A percentile compares a stretch with the other conserved stretches of the same genome.
phyloP scores from a whole-genome alignment of 92 coral and sea anemone species.

The Muricea muricata region DNA sequence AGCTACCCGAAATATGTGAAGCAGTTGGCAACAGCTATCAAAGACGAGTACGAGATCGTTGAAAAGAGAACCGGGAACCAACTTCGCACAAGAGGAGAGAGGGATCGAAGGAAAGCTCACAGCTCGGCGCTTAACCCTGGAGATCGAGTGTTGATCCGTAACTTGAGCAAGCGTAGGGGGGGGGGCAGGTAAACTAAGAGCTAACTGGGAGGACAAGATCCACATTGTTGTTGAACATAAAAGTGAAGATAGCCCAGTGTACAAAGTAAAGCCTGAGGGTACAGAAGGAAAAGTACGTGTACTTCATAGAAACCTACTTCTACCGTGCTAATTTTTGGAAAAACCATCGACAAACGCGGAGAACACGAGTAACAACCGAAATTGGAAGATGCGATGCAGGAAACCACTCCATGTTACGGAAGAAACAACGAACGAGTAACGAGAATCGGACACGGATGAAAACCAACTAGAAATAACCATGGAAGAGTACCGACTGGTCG shows the following conservation, averaged over 20 bases:
- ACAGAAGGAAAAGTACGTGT: too few species aligned
- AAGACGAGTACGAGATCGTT: slow-evolving; percentile 37
- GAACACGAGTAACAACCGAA: too few species aligned
- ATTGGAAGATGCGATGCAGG: neutral
- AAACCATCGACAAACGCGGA: slow-evolving; percentile 27
- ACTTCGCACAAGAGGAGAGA: too few species aligned
- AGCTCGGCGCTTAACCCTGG: too few species aligned
- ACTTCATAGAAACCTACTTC: too few species aligned
- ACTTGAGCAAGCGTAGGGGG: too few species aligned
- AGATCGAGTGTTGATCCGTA: too few species aligned
- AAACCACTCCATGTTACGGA: slow-evolving; percentile 9
- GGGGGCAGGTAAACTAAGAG: too few species aligned
- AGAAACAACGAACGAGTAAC: slow-evolving; percentile 7
- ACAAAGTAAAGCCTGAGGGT: too few species aligned
- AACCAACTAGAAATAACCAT: slow-evolving; percentile 8
- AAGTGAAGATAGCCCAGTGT: too few species aligned
- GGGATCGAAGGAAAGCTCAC: too few species aligned
- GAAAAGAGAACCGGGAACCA: slow-evolving; percentile 25
- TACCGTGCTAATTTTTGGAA: slow-evolving; percentile 14
- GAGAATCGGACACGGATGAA: slow-evolving; percentile 36
- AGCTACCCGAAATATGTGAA: slow-evolving; percentile 52
- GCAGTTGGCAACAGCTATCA: slow-evolving; percentile 56
- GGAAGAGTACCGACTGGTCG: slow-evolving; percentile 18
- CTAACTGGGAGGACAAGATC: too few species aligned
- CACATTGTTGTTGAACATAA: slow-evolving; percentile 24